Conservation (phyloP, 2,113 vertebrate species). For the Vulpes lagopus region DNA sequence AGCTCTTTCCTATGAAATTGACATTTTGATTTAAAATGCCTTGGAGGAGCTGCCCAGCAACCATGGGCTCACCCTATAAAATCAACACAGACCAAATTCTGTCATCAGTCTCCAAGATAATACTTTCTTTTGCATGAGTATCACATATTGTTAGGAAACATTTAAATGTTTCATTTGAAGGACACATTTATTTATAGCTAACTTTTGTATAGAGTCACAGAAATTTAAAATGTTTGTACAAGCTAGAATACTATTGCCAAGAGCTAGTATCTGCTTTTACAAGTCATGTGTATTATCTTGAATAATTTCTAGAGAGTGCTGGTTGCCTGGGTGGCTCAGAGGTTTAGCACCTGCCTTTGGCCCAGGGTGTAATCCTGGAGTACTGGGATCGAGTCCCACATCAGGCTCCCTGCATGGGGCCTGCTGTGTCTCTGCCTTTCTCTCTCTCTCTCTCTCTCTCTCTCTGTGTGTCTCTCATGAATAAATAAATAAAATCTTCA, state of each 20-base stretch:
- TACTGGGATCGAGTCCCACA: no score
- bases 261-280: not conserved
- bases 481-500: no score
- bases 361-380: no score
- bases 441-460: no score
- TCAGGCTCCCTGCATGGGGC: no score
- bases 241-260: not conserved
- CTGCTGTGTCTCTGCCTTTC: no score
- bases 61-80: not conserved
- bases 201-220: not conserved
- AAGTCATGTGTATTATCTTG: not conserved
- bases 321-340: not conserved
- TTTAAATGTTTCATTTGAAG: conserved; percentile 44
- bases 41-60: not conserved
- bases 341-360: no score
- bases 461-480: no score
- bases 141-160: conserved; percentile 12
- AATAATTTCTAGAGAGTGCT: conserved; percentile 54
- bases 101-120: not conserved
- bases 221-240: not conserved
- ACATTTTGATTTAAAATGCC: conserved; percentile 43
- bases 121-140: not conserved
- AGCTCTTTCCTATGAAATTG: conserved; percentile 44
- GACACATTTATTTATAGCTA: not conserved
- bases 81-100: conserved; percentile 39